A percentile compares a stretch with the other conserved stretches of the same genome.
Evolutionary conservation across 2,113 vertebrate genomes (phyloP).

Genomic region (Gulo gulo): DNA sequence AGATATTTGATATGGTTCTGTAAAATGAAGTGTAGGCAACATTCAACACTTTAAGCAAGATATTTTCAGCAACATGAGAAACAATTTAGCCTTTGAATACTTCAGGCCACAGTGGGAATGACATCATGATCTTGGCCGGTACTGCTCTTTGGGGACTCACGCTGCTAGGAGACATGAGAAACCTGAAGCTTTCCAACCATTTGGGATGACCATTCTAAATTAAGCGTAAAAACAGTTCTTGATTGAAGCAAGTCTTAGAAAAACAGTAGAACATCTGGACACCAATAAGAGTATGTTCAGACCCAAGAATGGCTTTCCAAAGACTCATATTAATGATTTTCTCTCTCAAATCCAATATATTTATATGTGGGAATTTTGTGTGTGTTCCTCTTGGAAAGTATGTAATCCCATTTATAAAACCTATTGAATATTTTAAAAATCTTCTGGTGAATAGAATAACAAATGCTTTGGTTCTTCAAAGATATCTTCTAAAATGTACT

Average conservation of each 20-base stretch:
- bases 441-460: background rate
- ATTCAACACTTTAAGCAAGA: background rate
- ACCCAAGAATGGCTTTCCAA: background rate
- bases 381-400: background rate
- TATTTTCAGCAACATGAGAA: background rate
- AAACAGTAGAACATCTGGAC: background rate
- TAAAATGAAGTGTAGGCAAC: background rate
- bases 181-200: background rate
- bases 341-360: background rate
- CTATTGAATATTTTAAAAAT: background rate
- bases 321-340: background rate
- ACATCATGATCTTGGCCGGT: background rate
- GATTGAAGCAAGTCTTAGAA: background rate
- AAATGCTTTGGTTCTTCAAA: slow-evolving; percentile 3
- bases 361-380: background rate
- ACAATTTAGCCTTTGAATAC: background rate
- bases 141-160: background rate
- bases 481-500: background rate
- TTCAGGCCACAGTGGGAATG: slow-evolving; percentile 14
- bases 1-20: background rate
- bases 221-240: background rate
- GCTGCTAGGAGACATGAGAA: slow-evolving; percentile 52
- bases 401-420: background rate
- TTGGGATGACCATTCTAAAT: slow-evolving; percentile 49
- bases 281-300: background rate